Conservation (phyloP, 2,888 invertebrate species). For the Fabriciana adippe region DNA sequence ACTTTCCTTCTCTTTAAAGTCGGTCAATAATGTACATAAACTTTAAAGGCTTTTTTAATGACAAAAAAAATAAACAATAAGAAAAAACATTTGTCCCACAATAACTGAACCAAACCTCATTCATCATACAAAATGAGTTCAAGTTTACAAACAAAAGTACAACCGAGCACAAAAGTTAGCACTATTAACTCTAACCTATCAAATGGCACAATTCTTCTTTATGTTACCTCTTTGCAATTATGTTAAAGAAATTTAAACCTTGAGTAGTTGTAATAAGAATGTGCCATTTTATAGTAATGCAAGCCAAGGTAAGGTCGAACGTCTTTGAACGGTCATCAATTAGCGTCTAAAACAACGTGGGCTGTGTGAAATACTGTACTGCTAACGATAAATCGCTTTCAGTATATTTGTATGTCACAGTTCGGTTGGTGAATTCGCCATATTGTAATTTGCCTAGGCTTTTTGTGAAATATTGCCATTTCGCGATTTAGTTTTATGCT, state of each 20-base stretch:
- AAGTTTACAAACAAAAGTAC: slow-evolving; percentile 70
- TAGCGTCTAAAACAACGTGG: slow-evolving; percentile 49
- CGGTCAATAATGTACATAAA: no score
- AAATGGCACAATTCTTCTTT: slow-evolving; percentile 53
- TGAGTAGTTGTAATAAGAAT: slow-evolving; percentile 37
- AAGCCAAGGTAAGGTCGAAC: slow-evolving; percentile 49
- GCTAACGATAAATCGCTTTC: background rate
- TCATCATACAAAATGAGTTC: slow-evolving; percentile 70
- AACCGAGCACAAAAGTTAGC: slow-evolving; percentile 53
- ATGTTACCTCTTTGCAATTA: slow-evolving; percentile 57
- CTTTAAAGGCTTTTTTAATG: background rate
- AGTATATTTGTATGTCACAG: background rate
- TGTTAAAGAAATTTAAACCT: slow-evolving; percentile 35
- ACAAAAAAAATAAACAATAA: slow-evolving; percentile 13
- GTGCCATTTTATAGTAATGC: slow-evolving; percentile 5
- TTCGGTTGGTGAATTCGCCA: background rate
- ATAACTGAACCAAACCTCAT: slow-evolving; percentile 43
- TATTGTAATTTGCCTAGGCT: background rate
- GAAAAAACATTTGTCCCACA: background rate
- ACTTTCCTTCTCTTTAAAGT: no score
- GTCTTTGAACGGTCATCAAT: slow-evolving; percentile 56
- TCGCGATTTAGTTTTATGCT: no score
- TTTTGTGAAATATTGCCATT: no score
- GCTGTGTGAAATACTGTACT: slow-evolving; percentile 34
- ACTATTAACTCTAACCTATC: slow-evolving; percentile 48